Percentiles rank a stretch among this genome's conserved stretches.
phyloP scores from a whole-genome alignment of 23 tunicate genomes.

The Botrylloides violaceus region DNA sequence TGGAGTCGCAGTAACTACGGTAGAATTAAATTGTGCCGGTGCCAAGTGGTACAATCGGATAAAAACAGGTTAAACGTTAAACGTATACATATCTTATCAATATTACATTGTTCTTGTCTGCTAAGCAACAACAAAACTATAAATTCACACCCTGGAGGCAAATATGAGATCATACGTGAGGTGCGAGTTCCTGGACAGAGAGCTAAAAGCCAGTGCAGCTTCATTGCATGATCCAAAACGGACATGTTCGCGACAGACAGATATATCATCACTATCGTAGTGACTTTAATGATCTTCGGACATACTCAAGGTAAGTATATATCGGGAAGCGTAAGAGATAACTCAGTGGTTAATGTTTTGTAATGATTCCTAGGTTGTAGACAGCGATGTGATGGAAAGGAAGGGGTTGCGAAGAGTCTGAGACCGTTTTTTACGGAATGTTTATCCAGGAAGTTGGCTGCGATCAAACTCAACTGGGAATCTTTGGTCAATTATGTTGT shows the following conservation, averaged over 20 bases:
- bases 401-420: background rate
- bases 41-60: too few relatives aligned
- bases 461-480: background rate
- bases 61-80: too few relatives aligned
- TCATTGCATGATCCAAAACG: too few relatives aligned
- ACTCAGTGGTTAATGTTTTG: background rate
- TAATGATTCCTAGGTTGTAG: constrained; percentile 1
- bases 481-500: constrained; percentile 6
- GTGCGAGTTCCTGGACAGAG: background rate
- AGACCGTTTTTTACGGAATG: constrained; percentile 21
- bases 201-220: background rate
- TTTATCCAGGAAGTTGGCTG: background rate
- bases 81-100: too few relatives aligned
- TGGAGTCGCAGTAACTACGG: too few relatives aligned
- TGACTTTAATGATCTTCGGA: background rate
- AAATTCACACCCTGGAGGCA: background rate
- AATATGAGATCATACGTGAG: background rate
- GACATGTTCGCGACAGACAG: background rate
- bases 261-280: background rate
- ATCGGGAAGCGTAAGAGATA: background rate
- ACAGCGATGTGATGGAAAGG: background rate
- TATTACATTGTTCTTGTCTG: too few relatives aligned
- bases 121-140: too few relatives aligned
- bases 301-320: background rate
- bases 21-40: too few relatives aligned